Percentiles rank a stretch among this genome's conserved stretches.
Conservation (phyloP, 2,113 vertebrate genomes). For the Chloropsis cyanopogon region DNA sequence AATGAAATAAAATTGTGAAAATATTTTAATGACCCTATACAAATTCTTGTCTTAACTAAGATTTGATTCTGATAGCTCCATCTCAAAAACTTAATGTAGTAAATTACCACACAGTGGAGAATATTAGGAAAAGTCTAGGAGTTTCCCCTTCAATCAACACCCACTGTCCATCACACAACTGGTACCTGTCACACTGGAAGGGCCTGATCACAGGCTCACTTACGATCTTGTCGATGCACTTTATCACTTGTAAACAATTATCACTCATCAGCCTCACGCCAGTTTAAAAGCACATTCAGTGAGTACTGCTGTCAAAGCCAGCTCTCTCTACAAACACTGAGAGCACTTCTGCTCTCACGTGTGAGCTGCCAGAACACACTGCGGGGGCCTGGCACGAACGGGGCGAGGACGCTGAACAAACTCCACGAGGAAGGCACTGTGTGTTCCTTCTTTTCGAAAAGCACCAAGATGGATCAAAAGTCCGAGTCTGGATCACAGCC, state of each 20-base stretch:
- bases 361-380: not conserved
- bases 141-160: not conserved
- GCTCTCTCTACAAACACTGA: not conserved
- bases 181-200: not conserved
- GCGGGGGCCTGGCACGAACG: accelerated
- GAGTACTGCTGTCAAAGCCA: not conserved
- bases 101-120: not conserved
- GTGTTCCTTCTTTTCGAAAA: not conserved
- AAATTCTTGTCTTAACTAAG: not conserved
- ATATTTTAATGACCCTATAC: not conserved
- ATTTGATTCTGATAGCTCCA: not conserved
- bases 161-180: not conserved
- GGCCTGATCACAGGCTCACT: not conserved
- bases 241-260: not conserved
- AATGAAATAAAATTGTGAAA: not conserved
- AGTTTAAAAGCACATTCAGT: not conserved
- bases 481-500: not conserved
- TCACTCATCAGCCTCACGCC: not conserved
- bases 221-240: not conserved
- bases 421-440: not conserved
- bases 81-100: not conserved
- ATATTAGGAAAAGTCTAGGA: not conserved
- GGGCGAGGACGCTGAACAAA: not conserved
- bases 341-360: not conserved
- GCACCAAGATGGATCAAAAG: not conserved